A percentile compares a stretch with the other conserved stretches of the same genome.
phyloP scores from a whole-genome alignment of 1,140 invertebrate species.

The Papilio glaucus region DNA sequence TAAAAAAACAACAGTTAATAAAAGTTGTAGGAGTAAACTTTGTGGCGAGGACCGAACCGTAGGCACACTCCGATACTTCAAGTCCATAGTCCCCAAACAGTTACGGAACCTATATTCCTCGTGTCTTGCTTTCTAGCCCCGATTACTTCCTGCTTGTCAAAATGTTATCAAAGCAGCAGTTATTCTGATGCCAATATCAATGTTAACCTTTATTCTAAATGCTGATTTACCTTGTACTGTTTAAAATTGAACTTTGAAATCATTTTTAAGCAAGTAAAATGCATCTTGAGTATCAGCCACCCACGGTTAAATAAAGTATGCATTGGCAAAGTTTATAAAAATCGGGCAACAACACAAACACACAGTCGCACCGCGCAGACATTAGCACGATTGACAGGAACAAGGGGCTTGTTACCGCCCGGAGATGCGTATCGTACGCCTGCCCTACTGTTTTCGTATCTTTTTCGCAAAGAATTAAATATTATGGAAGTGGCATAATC shows the following conservation, averaged over 20 bases:
- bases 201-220: too few species aligned
- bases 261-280: not conserved
- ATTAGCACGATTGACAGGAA: constrained; percentile 77
- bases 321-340: constrained; percentile 13
- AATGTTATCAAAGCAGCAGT: too few species aligned
- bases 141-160: too few species aligned
- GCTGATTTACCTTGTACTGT: too few species aligned
- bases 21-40: too few species aligned
- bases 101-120: too few species aligned
- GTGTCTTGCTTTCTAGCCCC: too few species aligned
- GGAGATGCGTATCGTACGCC: constrained; percentile 73
- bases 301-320: constrained; percentile 20
- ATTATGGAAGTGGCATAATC: constrained; percentile 45
- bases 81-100: too few species aligned
- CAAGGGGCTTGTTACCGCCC: constrained; percentile 73
- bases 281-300: not conserved
- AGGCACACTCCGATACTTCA: too few species aligned
- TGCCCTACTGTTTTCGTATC: constrained; percentile 76
- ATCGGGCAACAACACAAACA: constrained; percentile 39
- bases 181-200: too few species aligned
- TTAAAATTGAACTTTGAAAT: not conserved
- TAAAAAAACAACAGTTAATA: too few species aligned
- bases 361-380: constrained; percentile 54
- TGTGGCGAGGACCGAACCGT: too few species aligned
- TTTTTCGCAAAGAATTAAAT: constrained; percentile 44